Evolutionary conservation across 2,113 vertebrate genomes (phyloP).

Genomic region (Condylura cristata): DNA sequence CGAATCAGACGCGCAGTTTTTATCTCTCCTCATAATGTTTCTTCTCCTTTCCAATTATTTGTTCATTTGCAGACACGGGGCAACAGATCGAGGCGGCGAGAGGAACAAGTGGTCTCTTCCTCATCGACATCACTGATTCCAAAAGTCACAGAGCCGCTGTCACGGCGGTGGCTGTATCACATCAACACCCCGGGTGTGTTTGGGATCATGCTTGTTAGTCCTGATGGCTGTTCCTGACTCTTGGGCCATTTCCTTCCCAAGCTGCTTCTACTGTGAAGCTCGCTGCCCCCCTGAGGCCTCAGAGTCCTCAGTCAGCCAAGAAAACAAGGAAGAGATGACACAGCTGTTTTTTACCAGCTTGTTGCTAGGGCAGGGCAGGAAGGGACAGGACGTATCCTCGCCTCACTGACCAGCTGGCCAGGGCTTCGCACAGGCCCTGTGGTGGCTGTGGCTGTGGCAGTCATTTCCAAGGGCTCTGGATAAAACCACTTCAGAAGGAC

Average conservation of each 20-base stretch:
- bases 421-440: too few relatives aligned
- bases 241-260: neutral
- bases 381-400: neutral
- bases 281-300: neutral
- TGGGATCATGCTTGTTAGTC: neutral
- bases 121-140: slow-evolving; percentile 44
- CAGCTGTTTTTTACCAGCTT: neutral
- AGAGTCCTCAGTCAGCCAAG: neutral
- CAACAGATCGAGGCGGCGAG: neutral
- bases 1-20: neutral
- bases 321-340: neutral
- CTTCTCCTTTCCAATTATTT: neutral
- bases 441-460: rapidly evolving
- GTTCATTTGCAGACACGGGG: neutral
- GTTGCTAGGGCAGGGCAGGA: neutral
- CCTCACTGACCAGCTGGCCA: neutral
- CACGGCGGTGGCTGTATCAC: neutral
- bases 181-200: neutral
- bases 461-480: neutral
- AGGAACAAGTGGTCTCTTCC: slow-evolving; percentile 29
- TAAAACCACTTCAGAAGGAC: neutral
- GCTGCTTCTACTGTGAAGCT: neutral
- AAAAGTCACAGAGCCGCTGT: slow-evolving; percentile 13
- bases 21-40: neutral
- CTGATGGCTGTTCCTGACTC: neutral